A percentile compares a stretch with the other conserved stretches of the same genome.
phyloP scores from a whole-genome alignment of 2,113 vertebrate species.

The Fukomys damarensis region DNA sequence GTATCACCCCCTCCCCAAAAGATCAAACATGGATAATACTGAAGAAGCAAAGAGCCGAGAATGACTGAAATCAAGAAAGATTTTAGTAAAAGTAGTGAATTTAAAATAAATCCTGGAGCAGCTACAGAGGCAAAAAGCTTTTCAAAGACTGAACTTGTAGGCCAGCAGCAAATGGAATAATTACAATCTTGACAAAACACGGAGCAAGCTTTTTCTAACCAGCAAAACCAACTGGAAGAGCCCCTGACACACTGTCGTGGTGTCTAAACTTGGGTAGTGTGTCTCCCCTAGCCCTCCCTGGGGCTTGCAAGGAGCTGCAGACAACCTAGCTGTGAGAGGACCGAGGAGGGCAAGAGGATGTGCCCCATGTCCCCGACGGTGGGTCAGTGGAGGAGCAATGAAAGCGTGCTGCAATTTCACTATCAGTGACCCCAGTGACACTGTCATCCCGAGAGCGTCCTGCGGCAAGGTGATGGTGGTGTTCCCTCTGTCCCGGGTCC shows the following conservation, averaged over 20 bases:
- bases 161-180: background rate
- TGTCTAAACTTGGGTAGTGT: background rate
- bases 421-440: fast-evolving
- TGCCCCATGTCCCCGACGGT: no score
- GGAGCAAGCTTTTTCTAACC: fast-evolving
- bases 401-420: no score
- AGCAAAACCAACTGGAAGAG: background rate
- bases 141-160: background rate
- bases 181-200: background rate
- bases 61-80: fast-evolving
- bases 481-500: background rate
- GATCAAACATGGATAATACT: fast-evolving
- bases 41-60: fast-evolving
- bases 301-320: background rate
- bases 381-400: fast-evolving
- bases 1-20: background rate
- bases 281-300: background rate
- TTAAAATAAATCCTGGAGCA: background rate
- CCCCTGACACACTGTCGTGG: fast-evolving
- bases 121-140: background rate
- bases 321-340: background rate
- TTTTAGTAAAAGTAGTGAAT: background rate
- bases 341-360: background rate
- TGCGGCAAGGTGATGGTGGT: background rate
- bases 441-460: background rate